phyloP scores from a whole-genome alignment of 1,140 invertebrate species.

The Drosophila erecta region DNA sequence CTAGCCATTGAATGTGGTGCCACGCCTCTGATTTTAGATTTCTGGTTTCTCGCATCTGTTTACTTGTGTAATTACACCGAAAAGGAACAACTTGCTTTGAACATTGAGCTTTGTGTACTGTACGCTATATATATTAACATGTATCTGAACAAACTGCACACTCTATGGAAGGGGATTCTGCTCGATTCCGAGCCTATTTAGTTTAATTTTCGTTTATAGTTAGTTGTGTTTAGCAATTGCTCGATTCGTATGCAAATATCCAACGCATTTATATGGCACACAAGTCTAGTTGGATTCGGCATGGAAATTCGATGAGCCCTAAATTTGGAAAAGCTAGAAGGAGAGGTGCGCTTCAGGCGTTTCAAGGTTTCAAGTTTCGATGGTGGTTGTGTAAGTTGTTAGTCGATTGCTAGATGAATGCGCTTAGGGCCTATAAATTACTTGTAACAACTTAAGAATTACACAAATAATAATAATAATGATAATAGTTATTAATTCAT shows the following conservation, averaged over 20 bases:
- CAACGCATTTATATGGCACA: conserved; percentile 77
- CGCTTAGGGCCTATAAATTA: conserved; percentile 74
- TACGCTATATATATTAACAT: conserved; percentile 55
- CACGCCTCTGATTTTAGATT: conserved; percentile 42
- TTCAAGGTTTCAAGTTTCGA: conserved; percentile 9
- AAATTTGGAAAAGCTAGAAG: conserved; percentile 59
- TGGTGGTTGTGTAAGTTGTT: conserved; percentile 30
- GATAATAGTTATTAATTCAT: conserved; percentile 68
- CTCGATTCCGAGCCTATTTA: conserved; percentile 51
- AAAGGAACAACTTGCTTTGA: conserved; percentile 82
- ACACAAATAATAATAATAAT: conserved; percentile 74
- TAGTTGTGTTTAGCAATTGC: conserved; percentile 16
- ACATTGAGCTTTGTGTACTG: conserved; percentile 75
- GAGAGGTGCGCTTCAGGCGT: conserved; percentile 26
- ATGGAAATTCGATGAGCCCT: conserved; percentile 54
- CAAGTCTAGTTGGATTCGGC: conserved; percentile 70
- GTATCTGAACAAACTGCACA: conserved; percentile 57
- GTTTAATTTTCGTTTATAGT: conserved; percentile 20
- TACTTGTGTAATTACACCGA: conserved; percentile 52
- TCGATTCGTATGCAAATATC: conserved; percentile 30
- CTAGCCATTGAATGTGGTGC: conserved; percentile 35
- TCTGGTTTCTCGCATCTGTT: conserved; percentile 2
- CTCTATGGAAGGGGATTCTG: conserved; percentile 15
- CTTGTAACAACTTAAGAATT: conserved; percentile 79
- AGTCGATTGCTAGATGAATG: conserved; percentile 54